phyloP scores from a whole-genome alignment of 2,113 vertebrate genomes.

The Ibidorhyncha struthersii region DNA sequence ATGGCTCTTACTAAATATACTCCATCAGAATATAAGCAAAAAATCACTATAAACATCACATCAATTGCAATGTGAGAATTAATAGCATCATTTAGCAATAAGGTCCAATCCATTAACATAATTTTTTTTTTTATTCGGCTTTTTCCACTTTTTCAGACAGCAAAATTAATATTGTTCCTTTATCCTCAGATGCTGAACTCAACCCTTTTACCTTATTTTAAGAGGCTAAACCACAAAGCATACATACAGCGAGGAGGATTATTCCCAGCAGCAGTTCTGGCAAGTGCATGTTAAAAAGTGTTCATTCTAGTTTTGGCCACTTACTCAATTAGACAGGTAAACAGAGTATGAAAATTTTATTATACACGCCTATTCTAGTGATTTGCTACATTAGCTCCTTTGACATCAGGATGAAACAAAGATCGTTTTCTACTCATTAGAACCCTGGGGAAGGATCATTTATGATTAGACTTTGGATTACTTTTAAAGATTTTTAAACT shows the following conservation, averaged over 20 bases:
- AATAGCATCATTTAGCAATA: neutral
- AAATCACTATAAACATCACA: neutral
- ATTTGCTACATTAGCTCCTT: slow-evolving; percentile 46
- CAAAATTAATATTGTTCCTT: neutral
- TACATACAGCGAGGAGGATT: slow-evolving; percentile 31
- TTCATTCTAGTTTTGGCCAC: slow-evolving; percentile 46
- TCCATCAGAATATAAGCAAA: neutral
- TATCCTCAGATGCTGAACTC: neutral
- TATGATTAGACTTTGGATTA: neutral
- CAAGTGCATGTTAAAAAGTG: neutral
- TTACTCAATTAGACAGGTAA: slow-evolving; percentile 71
- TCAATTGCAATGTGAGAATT: neutral
- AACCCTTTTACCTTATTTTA: neutral
- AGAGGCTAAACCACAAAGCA: neutral
- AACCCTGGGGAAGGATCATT: neutral
- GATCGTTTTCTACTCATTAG: slow-evolving; percentile 20
- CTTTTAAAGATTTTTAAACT: neutral
- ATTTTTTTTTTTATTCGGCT: neutral
- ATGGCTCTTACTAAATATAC: neutral
- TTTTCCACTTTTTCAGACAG: neutral
- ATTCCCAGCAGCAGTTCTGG: slow-evolving; percentile 32
- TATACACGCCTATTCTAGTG: slow-evolving; percentile 50
- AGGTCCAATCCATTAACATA: neutral
- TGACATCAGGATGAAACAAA: slow-evolving; percentile 33
- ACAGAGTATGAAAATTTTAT: slow-evolving; percentile 42